Evolutionary conservation across 2,113 vertebrate genomes (phyloP).

Genomic region (Lichenostomus cassidix): DNA sequence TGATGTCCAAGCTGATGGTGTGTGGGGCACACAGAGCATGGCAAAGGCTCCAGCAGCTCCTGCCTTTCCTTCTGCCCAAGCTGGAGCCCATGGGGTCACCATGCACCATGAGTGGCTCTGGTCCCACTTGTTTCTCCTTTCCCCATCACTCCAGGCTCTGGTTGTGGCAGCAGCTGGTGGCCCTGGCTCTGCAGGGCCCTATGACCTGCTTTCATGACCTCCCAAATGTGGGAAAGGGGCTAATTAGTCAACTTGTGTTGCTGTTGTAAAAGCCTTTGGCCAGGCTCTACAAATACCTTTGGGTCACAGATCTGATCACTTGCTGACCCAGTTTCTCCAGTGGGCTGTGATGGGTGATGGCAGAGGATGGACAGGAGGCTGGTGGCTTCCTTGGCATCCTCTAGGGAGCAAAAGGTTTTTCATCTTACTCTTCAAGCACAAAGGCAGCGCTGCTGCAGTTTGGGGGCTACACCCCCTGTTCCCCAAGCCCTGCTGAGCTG

Average conservation of each 20-base stretch:
- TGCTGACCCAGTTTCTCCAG: not conserved
- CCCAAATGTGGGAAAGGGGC: not conserved
- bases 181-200: not conserved
- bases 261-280: not conserved
- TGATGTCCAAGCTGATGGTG: too few relatives aligned
- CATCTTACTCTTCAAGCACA: not conserved
- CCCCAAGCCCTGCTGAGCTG: not conserved
- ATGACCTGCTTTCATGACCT: not conserved
- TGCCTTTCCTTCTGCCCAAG: not conserved
- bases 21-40: not conserved
- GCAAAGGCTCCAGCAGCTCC: not conserved
- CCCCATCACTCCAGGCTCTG: not conserved
- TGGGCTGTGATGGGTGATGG: not conserved
- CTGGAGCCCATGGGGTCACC: not conserved
- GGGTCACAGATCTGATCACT: not conserved
- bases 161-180: not conserved
- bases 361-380: not conserved
- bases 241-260: not conserved
- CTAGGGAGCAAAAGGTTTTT: not conserved
- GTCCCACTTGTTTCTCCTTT: not conserved
- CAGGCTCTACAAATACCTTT: not conserved
- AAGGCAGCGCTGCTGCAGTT: too few relatives aligned
- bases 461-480: not conserved
- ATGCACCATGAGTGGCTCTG: accelerated
- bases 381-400: not conserved